A percentile compares a stretch with the other conserved stretches of the same genome.
These are phyloP conservation scores for Psophia crepitans DNA, from an alignment of 2,113 vertebrate species.

Conservation along the genomic window DNA sequence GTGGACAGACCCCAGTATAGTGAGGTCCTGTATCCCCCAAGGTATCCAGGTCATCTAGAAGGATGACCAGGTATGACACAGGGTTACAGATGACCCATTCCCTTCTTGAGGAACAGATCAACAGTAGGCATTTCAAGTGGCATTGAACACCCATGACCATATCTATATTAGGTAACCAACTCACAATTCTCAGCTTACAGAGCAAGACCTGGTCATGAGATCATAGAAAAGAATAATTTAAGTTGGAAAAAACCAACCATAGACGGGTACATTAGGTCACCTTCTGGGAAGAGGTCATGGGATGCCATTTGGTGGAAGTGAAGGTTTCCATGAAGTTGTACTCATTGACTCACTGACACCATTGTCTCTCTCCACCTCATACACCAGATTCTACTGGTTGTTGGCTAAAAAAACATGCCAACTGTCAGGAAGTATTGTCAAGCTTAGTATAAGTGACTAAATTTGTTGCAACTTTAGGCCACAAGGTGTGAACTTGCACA, in stretches of 20 bases:
- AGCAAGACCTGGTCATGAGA: not conserved
- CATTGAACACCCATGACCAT: not conserved
- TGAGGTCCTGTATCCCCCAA: not conserved
- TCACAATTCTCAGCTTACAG: not conserved
- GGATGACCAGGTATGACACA: not conserved
- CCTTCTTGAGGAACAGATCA: not conserved
- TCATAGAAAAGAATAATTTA: not conserved
- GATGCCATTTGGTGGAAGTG: not conserved
- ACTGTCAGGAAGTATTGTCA: too few species aligned
- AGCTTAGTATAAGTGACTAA: too few species aligned
- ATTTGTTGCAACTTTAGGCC: too few species aligned
- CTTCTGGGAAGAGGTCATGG: not conserved
- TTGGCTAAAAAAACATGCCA: not conserved
- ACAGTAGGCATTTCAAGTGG: not conserved
- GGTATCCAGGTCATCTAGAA: not conserved
- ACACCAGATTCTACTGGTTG: not conserved
- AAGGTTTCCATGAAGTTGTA: not conserved
- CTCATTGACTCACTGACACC: not conserved
- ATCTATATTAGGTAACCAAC: not conserved
- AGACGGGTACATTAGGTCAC: not conserved
- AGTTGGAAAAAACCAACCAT: not conserved
- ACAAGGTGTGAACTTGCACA: too few species aligned
- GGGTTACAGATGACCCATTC: not conserved
- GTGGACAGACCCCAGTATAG: not conserved
- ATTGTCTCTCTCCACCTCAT: not conserved